A percentile compares a stretch with the other conserved stretches of the same genome.
phyloP scores from a whole-genome alignment of 92 coral and sea anemone species.

The Bergia puertoricense region DNA sequence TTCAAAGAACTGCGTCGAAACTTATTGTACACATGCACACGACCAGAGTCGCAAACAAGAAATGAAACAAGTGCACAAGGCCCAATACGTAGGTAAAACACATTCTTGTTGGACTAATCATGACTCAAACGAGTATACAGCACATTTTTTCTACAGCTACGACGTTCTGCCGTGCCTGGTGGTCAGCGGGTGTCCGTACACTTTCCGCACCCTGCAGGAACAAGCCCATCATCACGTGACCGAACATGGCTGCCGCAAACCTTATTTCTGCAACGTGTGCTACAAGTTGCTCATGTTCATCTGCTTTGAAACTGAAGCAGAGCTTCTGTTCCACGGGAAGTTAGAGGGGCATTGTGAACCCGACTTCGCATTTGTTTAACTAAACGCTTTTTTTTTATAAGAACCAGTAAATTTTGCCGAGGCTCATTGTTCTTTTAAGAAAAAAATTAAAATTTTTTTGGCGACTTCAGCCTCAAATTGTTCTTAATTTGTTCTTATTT shows the following conservation, averaged over 20 bases:
- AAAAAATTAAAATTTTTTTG: no score
- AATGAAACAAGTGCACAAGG: constrained; percentile 70
- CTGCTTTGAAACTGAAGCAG: constrained; percentile 82
- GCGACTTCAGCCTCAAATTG: no score
- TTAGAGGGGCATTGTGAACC: constrained; percentile 87
- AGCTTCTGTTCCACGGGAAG: constrained; percentile 77
- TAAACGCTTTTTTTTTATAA: background rate
- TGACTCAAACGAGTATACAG: constrained; percentile 68
- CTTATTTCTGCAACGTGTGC: constrained; percentile 84
- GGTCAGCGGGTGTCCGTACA: constrained; percentile 76
- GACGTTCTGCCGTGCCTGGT: constrained; percentile 83
- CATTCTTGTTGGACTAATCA: constrained; percentile 76
- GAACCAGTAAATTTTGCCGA: background rate
- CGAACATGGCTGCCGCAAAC: constrained; percentile 79
- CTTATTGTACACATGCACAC: constrained; percentile 73
- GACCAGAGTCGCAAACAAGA: constrained; percentile 61
- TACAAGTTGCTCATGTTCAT: constrained; percentile 67
- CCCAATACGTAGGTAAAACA: constrained; percentile 81
- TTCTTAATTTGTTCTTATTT: no score
- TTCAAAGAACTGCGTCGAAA: constrained; percentile 64
- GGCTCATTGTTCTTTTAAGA: background rate
- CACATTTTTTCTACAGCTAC: constrained; percentile 83
- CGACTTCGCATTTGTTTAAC: constrained; percentile 74
- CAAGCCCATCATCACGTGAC: constrained; percentile 95
- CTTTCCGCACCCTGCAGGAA: constrained; percentile 75